Conservation (phyloP, 1,140 invertebrate genomes). For the Oryzaephilus surinamensis region DNA sequence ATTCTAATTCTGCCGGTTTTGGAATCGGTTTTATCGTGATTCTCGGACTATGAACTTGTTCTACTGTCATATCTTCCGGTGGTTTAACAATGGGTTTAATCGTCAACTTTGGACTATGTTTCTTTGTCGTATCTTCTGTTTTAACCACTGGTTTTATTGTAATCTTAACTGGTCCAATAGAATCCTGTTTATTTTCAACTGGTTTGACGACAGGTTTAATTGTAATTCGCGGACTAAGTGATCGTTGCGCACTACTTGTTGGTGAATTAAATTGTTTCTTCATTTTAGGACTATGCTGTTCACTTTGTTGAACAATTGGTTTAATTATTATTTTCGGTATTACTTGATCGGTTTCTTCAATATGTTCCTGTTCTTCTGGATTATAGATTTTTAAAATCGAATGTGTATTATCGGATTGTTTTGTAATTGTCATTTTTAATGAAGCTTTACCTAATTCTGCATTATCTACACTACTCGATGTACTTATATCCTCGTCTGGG, state of each 20-base stretch:
- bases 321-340: conserved; percentile 33
- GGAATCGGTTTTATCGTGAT: conserved; percentile 34
- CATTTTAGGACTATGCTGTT: conserved; percentile 28
- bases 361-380: conserved; percentile 18
- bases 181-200: conserved; percentile 13
- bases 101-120: conserved; percentile 20
- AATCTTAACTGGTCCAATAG: conserved; percentile 28
- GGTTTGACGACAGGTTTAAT: conserved; percentile 33
- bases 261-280: conserved; percentile 15
- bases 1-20: conserved; percentile 19
- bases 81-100: conserved; percentile 26
- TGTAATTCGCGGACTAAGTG: conserved; percentile 28
- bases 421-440: conserved; percentile 34
- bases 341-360: neutral
- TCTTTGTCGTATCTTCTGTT: conserved; percentile 14
- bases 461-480: conserved; percentile 14
- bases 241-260: conserved; percentile 16
- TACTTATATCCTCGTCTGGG: conserved; percentile 19
- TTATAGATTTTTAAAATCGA: conserved; percentile 33
- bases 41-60: conserved; percentile 25
- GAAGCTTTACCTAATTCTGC: conserved; percentile 17
- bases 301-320: conserved; percentile 21
- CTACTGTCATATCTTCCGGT: conserved; percentile 12
- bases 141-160: conserved; percentile 29
- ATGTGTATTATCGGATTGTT: conserved; percentile 31